Evolutionary conservation across 2,797 vertebrate genomes (phyloP).

Genomic region (Pipistrellus pygmaeus): DNA sequence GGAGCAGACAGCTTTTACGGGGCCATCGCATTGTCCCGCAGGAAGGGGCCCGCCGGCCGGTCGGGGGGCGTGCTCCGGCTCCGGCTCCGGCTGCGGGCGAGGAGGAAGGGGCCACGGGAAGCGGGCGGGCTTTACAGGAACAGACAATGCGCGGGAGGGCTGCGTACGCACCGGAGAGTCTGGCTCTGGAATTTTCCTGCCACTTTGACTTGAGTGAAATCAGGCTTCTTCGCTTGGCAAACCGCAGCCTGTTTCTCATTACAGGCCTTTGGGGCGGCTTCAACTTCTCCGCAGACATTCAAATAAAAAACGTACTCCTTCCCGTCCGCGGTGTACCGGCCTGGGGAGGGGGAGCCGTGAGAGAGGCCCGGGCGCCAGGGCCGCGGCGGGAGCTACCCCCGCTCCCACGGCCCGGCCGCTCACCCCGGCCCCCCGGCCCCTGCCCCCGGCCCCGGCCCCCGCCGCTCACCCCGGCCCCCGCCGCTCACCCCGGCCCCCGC

Average conservation of each 20-base stretch:
- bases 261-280: slow-evolving; percentile 80
- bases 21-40: neutral
- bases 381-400: accelerated
- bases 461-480: accelerated
- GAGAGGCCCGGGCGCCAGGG: no score
- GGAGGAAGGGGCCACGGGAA: neutral
- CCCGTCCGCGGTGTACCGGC: slow-evolving; percentile 79
- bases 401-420: neutral
- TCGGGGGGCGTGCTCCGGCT: no score
- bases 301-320: slow-evolving; percentile 93
- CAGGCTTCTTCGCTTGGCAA: slow-evolving; percentile 92
- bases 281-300: slow-evolving; percentile 91
- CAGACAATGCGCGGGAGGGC: neutral
- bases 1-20: neutral
- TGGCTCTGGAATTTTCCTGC: slow-evolving; percentile 93
- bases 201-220: slow-evolving; percentile 83
- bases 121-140: neutral
- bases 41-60: neutral
- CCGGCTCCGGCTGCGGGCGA: neutral
- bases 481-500: neutral
- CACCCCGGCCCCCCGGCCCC: no score
- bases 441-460: no score
- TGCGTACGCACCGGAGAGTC: slow-evolving; percentile 91
- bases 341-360: slow-evolving; percentile 50
- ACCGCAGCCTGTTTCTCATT: slow-evolving; percentile 83